phyloP scores from a whole-genome alignment of 2,113 vertebrate genomes.

The Sturnus vulgaris region DNA sequence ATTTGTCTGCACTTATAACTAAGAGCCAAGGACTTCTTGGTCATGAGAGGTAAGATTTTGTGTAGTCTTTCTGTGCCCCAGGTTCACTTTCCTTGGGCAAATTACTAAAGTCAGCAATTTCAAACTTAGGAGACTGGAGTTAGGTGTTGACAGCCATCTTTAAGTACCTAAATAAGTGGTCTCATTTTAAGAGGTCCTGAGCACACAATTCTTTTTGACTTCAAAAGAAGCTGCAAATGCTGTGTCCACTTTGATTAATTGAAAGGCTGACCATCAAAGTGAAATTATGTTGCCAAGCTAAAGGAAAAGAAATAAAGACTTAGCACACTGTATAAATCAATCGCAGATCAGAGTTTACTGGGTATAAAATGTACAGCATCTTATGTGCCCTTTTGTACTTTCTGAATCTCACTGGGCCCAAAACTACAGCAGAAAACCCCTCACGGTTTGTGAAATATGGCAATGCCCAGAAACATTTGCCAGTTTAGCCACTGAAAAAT shows the following conservation, averaged over 20 bases:
- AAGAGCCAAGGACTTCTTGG: conserved; percentile 34
- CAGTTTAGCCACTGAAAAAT: conserved; percentile 58
- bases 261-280: conserved; percentile 67
- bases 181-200: conserved; percentile 65
- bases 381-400: conserved; percentile 65
- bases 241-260: conserved; percentile 69
- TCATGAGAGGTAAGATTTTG: conserved; percentile 3
- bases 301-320: conserved; percentile 69
- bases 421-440: conserved; percentile 40
- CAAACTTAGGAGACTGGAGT: conserved; percentile 42
- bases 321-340: conserved; percentile 64
- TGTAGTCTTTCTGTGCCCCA: conserved; percentile 26
- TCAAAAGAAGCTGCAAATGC: conserved; percentile 67
- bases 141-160: conserved; percentile 67
- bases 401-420: conserved; percentile 53
- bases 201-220: conserved; percentile 65
- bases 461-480: conserved; percentile 53
- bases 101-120: conserved; percentile 61
- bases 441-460: conserved; percentile 51
- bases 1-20: conserved; percentile 12
- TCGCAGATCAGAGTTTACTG: conserved; percentile 61
- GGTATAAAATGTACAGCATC: conserved; percentile 62
- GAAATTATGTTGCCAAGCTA: conserved; percentile 67
- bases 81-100: conserved; percentile 44
- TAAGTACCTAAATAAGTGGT: conserved; percentile 68